Evolutionary conservation across 2,888 invertebrate species (phyloP), one percentile per base, ranked within the genome.

Genomic region (Mycalesis mineus): DNA sequence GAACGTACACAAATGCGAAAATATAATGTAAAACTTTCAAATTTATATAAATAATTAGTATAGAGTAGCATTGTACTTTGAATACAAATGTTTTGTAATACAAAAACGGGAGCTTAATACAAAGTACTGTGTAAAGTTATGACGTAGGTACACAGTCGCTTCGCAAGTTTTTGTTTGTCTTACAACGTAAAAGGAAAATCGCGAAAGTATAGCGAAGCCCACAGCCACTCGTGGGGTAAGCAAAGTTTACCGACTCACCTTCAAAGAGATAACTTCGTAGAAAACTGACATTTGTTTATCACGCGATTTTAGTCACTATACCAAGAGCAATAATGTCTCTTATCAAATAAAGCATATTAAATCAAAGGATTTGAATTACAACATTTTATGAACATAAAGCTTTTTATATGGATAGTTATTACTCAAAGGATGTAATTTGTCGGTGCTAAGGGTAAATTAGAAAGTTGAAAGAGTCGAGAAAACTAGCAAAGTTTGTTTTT

Each of bases 221-320:
- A 33, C 48, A 17, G 40, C 48, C 41, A 31, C 22, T 22, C 22
- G 22, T 5, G 22, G 22, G 48, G 28, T 49, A 42, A 41, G 48
- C 42, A 48, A 51, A 54, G 31, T 55, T 55, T 48, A 17, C 40
- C 29, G 41, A 17, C 41, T 55, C 37, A 49, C 48, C 33, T 48
- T 55, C 42, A 42, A 48, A 44, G 49, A 56, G 28, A 50, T 29
- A 44, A 14, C 42, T 33, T 22, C 22, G 37, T 53, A 2, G 40
- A 55, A 48, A 55, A 55, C 28, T 49, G 48, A 48, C 41, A 22
- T 55, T 31, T 48, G 41, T 39, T 33, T 5, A 22, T 4, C 22
- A 14, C 28, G 13, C 9, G n/a, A 17, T 40, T 55, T n/a, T 41
- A 31, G 36, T n/a, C 36, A 22, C 33, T 22, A 36, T 48, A 1